Percentiles rank a stretch among this genome's conserved stretches.
These are phyloP conservation scores for Germaria angustata DNA, from an alignment of 2,888 invertebrate genomes.

Conservation along the genomic window DNA sequence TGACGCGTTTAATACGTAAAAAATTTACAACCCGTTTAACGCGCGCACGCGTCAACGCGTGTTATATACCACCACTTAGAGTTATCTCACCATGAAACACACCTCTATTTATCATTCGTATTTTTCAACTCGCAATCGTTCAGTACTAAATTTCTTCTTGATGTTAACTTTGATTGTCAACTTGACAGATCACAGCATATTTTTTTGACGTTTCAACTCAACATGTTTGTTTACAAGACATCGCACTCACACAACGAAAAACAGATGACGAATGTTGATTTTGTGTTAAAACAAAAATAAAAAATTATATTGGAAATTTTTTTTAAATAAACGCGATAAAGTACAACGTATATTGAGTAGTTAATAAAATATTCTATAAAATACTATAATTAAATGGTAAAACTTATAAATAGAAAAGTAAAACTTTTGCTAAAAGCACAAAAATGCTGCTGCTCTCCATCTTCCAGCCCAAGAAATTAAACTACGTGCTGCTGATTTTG, in stretches of 20 bases:
- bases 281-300: constrained; percentile 6
- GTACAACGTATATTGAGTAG: background rate
- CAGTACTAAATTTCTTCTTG: background rate
- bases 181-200: background rate
- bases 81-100: too few relatives aligned
- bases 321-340: background rate
- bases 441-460: constrained; percentile 21
- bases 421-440: background rate
- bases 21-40: too few relatives aligned
- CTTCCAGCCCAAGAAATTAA: constrained; percentile 22
- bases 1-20: too few relatives aligned
- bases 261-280: constrained; percentile 45
- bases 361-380: background rate
- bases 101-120: too few relatives aligned
- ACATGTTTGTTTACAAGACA: constrained; percentile 53
- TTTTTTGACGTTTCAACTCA: constrained; percentile 20
- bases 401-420: background rate
- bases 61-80: too few relatives aligned
- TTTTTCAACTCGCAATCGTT: too few relatives aligned
- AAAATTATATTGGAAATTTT: background rate
- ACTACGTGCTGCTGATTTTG: background rate
- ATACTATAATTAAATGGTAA: constrained; percentile 30
- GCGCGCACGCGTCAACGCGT: too few relatives aligned
- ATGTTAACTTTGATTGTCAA: background rate
- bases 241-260: background rate